Percentiles rank a stretch among this genome's conserved stretches.
Evolutionary conservation across 2,888 invertebrate genomes (phyloP).

Genomic region (Nomada fucata): DNA sequence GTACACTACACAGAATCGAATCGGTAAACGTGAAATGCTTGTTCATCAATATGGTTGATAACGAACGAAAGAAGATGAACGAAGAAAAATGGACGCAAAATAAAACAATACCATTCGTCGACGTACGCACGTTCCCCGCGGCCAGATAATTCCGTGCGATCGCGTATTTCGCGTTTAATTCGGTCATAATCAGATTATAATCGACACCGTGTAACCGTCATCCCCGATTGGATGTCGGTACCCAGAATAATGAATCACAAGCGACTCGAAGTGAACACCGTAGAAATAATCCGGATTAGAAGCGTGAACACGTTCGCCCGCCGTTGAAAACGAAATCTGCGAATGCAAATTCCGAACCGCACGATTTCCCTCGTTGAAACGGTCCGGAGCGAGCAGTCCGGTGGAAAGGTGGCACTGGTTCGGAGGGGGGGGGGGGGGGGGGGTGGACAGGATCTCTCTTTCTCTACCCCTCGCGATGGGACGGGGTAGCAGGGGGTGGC

Average conservation of each 20-base stretch:
- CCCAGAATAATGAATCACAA: conserved; percentile 63
- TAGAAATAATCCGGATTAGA: conserved; percentile 69
- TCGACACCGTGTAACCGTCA: conserved; percentile 38
- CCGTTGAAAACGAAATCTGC: conserved; percentile 76
- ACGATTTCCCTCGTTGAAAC: conserved; percentile 80
- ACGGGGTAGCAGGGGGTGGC: conserved; percentile 47
- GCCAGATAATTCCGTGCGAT: conserved; percentile 8
- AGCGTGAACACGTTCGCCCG: conserved; percentile 57
- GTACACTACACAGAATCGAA: neutral
- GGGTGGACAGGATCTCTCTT: conserved; percentile 13
- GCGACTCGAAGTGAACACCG: conserved; percentile 53
- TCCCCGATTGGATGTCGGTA: conserved; percentile 10
- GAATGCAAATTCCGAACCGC: conserved; percentile 81
- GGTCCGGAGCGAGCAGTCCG: conserved; percentile 42
- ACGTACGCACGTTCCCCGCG: neutral
- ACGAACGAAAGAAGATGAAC: neutral
- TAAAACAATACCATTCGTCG: conserved; percentile 1
- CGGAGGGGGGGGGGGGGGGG: neutral
- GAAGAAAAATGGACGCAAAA: neutral
- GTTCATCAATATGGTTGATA: too few species aligned
- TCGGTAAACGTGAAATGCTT: neutral
- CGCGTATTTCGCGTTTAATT: conserved; percentile 11
- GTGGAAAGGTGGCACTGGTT: conserved; percentile 34
- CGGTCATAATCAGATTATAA: conserved; percentile 47
- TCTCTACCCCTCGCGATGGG: conserved; percentile 14